Evolutionary conservation across 2,888 invertebrate species (phyloP), one percentile per base, ranked within the genome.

Genomic region (Dasysyrphus tricinctus): DNA sequence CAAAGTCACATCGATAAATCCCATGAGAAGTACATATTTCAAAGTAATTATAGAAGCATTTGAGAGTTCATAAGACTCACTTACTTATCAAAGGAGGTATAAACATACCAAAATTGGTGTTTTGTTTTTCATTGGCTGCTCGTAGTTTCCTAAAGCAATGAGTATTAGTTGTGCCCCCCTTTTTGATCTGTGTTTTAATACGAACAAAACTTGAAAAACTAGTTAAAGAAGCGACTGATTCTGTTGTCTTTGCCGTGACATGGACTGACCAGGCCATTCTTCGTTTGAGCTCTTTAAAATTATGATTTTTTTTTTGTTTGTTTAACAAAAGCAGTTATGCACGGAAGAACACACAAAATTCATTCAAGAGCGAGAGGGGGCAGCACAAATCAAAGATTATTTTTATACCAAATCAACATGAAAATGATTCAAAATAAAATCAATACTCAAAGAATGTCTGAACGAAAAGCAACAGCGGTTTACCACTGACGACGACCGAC

Each of bases 141-240:
- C 65, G 56, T 44, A 39, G 44, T 61, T 11, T 34, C 24, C 39
- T n/a, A 39, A 59, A 59, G 34, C 49, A 37, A 29, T 63, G 39
- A 56, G 4, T 24, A 42, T n/a, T 44, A 29, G 42, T 56, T 19
- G 42, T 67, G 16, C 42, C 39, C 37, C 47, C 42, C 59, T 63
- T 73, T 63, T 61, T 0, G 3, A 9, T 24, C 7, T 59, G n/a
- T 37, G 59, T 6, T 34, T 32, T 16, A 16, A 16, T 16, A 34
- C 39, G 16, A 61, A n/a, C 24, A 54, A 39, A 84, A 84, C 84
- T 73, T 73, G 84, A 84, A 80, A 84, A 84, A 84, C 84, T 51
- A 57, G 84, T 84, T 80, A 57, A 29, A 54, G 72, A 84, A 65
- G 63, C 69, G 57, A 80, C 24, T 69, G 42, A 57, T 37, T 65